Percentiles rank a stretch among this genome's conserved stretches.
Evolutionary conservation across 2,797 vertebrate species (phyloP).

Genomic region (Danio albolineatus): DNA sequence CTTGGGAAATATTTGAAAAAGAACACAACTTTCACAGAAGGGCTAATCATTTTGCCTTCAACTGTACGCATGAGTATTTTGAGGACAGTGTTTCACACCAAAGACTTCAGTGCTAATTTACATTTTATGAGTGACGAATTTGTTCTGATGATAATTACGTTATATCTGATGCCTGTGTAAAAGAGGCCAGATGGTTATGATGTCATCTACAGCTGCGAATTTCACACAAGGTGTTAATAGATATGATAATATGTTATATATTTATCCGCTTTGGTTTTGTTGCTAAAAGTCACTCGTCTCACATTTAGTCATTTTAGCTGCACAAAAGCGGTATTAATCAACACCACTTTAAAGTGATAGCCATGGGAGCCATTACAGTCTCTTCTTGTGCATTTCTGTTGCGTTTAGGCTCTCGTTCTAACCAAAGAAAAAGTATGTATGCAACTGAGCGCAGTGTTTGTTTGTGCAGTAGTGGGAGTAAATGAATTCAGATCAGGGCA

Average conservation of each 20-base stretch:
- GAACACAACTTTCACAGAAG: too few relatives aligned
- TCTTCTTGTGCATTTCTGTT: slow-evolving; percentile 38
- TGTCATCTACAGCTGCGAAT: slow-evolving; percentile 3
- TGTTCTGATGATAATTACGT: neutral
- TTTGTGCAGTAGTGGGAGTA: slow-evolving; percentile 1
- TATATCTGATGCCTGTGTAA: slow-evolving; percentile 13
- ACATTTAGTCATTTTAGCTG: slow-evolving; percentile 15
- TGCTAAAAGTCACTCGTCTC: neutral
- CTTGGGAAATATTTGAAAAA: too few relatives aligned
- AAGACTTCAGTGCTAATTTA: slow-evolving; percentile 32
- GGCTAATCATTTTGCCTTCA: too few relatives aligned
- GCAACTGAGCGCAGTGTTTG: slow-evolving; percentile 20
- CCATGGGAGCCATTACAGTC: neutral
- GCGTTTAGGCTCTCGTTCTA: slow-evolving; percentile 22
- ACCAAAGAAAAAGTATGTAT: slow-evolving; percentile 31
- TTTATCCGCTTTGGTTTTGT: neutral
- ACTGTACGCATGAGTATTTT: neutral
- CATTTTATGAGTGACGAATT: slow-evolving; percentile 9
- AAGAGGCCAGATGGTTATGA: slow-evolving; percentile 21
- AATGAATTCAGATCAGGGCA: neutral
- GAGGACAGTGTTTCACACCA: slow-evolving; percentile 24
- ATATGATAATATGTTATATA: neutral
- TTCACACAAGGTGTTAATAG: neutral
- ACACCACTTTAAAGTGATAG: slow-evolving; percentile 16
- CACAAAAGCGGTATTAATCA: slow-evolving; percentile 33